These are phyloP conservation scores for Drosophila nasuta DNA, from an alignment of 1,140 invertebrate species.

Conservation along the genomic window DNA sequence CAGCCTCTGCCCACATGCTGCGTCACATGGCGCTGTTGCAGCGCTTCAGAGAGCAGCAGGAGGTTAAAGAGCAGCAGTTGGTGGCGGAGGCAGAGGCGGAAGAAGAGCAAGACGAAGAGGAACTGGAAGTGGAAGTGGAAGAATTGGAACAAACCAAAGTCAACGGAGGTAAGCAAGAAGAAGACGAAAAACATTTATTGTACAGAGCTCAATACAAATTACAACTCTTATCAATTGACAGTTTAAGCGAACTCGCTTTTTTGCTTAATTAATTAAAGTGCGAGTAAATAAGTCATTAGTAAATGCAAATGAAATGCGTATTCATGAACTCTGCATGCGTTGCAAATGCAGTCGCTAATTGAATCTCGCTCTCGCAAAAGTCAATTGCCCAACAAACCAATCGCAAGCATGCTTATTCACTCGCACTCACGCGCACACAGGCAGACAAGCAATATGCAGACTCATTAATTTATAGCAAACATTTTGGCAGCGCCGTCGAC, in stretches of 20 bases:
- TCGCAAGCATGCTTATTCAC: slow-evolving; percentile 6
- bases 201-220: too few relatives aligned
- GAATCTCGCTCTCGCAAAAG: slow-evolving; percentile 14
- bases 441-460: slow-evolving; percentile 11
- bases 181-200: not conserved
- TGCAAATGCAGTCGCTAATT: slow-evolving; percentile 19
- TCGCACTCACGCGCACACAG: slow-evolving; percentile 18
- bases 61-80: slow-evolving; percentile 25
- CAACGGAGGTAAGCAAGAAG: slow-evolving; percentile 14
- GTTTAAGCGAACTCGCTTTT: not conserved
- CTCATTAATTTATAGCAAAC: slow-evolving; percentile 57
- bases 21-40: slow-evolving; percentile 74
- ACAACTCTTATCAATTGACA: not conserved
- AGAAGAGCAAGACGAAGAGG: not conserved
- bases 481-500: slow-evolving; percentile 45
- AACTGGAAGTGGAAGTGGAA: slow-evolving; percentile 9
- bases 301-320: slow-evolving; percentile 10
- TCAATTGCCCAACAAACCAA: slow-evolving; percentile 30
- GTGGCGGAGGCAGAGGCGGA: not conserved
- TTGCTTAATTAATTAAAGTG: slow-evolving; percentile 1
- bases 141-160: not conserved
- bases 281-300: slow-evolving; percentile 22
- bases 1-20: slow-evolving; percentile 60
- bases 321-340: slow-evolving; percentile 6
- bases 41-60: slow-evolving; percentile 43